Base-by-base conservation (phyloP, 2,888 invertebrate genomes). In the Danaus chrysippus region DNA sequence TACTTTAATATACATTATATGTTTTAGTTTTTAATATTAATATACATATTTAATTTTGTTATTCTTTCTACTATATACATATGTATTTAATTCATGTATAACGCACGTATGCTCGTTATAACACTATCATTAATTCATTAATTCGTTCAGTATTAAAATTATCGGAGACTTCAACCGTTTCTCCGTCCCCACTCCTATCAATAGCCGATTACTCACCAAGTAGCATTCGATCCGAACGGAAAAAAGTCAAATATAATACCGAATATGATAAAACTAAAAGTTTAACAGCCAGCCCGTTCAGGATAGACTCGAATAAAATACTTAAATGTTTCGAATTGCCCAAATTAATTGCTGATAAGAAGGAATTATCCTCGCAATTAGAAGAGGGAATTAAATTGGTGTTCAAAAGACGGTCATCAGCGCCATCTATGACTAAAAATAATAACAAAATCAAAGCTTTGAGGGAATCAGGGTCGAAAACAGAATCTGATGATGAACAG, bases 401-500 rank as follows among this genome's bases (percentile, higher is more conserved):
- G 1, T 83, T 86, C 0, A 89, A 86, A 56, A 66, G 91, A 0
- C 71, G 90, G 0, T 83, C 86, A 13, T 91, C 90, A 0, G 88
- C 89, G 0, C 90, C 89, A 0, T 71, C 79, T 0, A 78, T 79
- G 0, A 49, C 71, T 0, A 77, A 76, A 58, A 49, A 61, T 0
- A 62, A 65, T 43, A 56, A 79, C 0, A 70, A 73, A 0, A 77
- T 80, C 8, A 86, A 82, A 54, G 77, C 82, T 6, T 62, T 86
- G 0, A 66, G 86, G 0, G 81, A 80, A 0, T 82, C 83, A 0
- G 86, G 86, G 0, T 78, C 75, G 0, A 89, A 86, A 44, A 86
- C 87, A 0, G 89, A 89, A 56, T 84, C 87, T 0, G 89, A 89
- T 42, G 84, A 84, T 5, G 88, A 88, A 15, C 59, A 59, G 8